Base-by-base conservation (phyloP, 2,888 invertebrate species). In the Drosophila nr. fundita region DNA sequence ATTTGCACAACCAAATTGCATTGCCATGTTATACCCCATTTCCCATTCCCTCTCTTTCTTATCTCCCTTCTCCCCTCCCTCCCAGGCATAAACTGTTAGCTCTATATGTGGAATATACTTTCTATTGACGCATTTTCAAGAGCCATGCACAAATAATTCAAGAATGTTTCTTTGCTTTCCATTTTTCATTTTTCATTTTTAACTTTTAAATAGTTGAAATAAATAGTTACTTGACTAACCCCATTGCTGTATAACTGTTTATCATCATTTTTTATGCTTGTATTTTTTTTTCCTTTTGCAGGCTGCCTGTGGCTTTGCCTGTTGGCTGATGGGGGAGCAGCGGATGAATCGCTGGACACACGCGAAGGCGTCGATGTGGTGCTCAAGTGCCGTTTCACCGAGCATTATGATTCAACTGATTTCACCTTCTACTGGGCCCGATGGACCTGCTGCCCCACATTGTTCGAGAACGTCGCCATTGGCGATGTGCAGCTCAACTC, bases 381-480 rank as follows among this genome's bases (percentile, higher is more conserved):
- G 80, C 94, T 98, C 92, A 96, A 97, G 93, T 98, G 98, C 93
- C 96, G 97, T 76, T 98, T 98, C 94, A 94, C 95, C 58, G 95
- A 96, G 67, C 96, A 96, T 59, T 93, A 94, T 66, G 94, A 95
- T 62, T 94, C 95, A 58, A 96, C 96, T 90, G 95, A 96, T 68
- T 96, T 96, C 83, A 97, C 97, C 63, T 97, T 96, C 94, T 98
- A 97, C 94, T 98, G 98, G 98, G 95, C 96, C 61, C 95, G 97
- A 83, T 92, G 92, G 91, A 96, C 96, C 92, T 97, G 96, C 84
- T 93, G 92, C 80, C 96, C 96, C 89, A 95, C 95, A 89, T 95
- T 96, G 62, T 97, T 97, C 93, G 98, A 98, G 94, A 98, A 97
- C 92, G 98, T 98, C 60, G 98, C 98, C 89, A 97, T 98, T 90